Evolutionary conservation across 2,888 invertebrate genomes (phyloP), one percentile per base, ranked within the genome.

Genomic region (Arrhopalites spinosus): DNA sequence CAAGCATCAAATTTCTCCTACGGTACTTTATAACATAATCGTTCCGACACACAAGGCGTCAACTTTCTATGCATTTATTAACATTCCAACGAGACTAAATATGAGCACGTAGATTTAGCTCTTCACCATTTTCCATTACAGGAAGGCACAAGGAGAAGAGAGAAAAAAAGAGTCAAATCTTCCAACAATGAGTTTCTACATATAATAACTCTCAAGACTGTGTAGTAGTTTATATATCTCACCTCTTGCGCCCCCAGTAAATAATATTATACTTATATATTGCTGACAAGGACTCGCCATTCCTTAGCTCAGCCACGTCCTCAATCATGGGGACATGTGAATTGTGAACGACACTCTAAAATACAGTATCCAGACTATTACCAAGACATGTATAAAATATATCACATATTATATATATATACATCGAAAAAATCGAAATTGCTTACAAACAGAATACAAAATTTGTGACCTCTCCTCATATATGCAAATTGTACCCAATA

Each of bases 1-100:
- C 59, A 66, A 66, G 66, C 2, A n/a, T 66, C 20, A 43, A 36
- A 66, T 66, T 66, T 45, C 45, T 66, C 45, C 13, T 45, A 66
- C 20, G 17, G 68, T 53, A 47, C 68, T 50, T 68, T 25, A 69
- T n/a, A 69, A 53, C 29, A 69, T 69, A 56, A 69, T 53, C 53
- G 69, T 53, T 56, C 53, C 69, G 69, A 69, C 69, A 69, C 36
- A 69, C n/a, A n/a, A n/a, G 69, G 69, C 69, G 69, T 69, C 29
- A 69, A 53, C 56, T 56, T 69, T 56, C 56, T 30, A 69, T 69
- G 69, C 29, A 69, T 69, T 47, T 69, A 69, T 69, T 69, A 69
- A 56, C 69, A 69, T 56, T 36, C 69, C 25, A 56, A 69, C 27
- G 56, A 69, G 69, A 29, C 50, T 27, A 43, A 36, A 20, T n/a